Base-by-base conservation (phyloP, 2,113 vertebrate genomes). In the Callionymus lyra region DNA sequence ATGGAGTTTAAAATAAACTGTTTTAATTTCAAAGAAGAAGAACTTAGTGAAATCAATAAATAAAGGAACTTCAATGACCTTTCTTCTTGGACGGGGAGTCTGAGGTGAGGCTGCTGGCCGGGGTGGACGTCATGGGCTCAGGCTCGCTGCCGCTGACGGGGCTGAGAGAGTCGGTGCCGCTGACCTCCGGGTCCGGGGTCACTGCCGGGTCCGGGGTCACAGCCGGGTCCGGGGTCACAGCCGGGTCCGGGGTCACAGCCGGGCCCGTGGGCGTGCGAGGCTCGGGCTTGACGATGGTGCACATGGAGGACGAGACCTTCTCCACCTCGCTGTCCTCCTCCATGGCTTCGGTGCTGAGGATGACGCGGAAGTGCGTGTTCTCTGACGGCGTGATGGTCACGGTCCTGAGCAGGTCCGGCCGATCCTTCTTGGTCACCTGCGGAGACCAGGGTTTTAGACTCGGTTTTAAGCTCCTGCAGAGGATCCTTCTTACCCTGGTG, bases 41-140 rank as follows among this genome's bases (percentile, higher is more conserved):
- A n/a, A n/a, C n/a, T n/a, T n/a, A n/a, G n/a, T n/a, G n/a, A n/a
- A n/a, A n/a, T n/a, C n/a, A n/a, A n/a, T n/a, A n/a, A n/a, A n/a
- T n/a, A n/a, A n/a, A 1, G 6, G 3, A 16, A 19, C 6, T 1
- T 58, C n/a, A n/a, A n/a, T n/a, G n/a, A 92, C 93, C 94, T 91
- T 92, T 97, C 80, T 92, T 97, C 74, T 91, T 97, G 1, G 92
- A 92, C 15, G 94, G 93, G 0, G 93, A 97, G 50, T 97, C 93
- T 6, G 73, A 74, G 82, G n/a, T 70, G 85, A 91, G 76, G 47
- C 43, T 56, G 55, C 44, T 61, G 16, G 54, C 47, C 15, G 81
- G 73, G 10, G 79, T 82, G 57, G 84, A 83, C 12, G 83, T 81
- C 31, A 67, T 37, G 35, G 6, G 56, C 43, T 60, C 32, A 6